phyloP scores from a whole-genome alignment of 2,113 vertebrate genomes.

The Promerops cafer region DNA sequence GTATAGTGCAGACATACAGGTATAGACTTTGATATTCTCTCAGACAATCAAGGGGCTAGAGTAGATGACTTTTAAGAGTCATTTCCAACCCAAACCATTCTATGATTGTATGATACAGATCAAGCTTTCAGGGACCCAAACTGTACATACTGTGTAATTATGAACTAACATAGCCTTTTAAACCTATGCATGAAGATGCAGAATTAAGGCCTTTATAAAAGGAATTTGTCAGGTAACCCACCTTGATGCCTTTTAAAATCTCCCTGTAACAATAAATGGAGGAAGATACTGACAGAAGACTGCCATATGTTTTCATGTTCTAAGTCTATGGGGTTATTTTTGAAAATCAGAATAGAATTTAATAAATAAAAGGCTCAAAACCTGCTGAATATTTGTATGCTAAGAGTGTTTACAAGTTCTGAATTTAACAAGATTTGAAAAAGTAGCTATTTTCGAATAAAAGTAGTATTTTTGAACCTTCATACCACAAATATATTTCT shows the following conservation, averaged over 20 bases:
- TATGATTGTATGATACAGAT: not conserved
- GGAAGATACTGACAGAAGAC: not conserved
- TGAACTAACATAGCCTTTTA: not conserved
- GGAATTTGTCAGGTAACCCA: accelerated
- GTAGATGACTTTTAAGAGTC: not conserved
- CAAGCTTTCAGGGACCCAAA: not conserved
- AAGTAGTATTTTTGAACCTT: not conserved
- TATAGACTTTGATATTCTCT: not conserved
- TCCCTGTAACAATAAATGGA: not conserved
- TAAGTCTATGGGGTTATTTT: not conserved
- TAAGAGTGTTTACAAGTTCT: not conserved
- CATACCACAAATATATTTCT: not conserved
- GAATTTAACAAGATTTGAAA: not conserved
- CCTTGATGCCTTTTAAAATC: not conserved
- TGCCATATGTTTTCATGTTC: not conserved
- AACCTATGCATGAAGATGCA: not conserved
- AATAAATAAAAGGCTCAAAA: not conserved
- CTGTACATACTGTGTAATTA: accelerated
- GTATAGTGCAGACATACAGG: not conserved
- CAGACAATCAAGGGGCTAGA: accelerated
- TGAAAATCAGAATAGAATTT: not conserved
- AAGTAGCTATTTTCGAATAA: too few relatives aligned
- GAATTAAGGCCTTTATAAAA: not conserved
- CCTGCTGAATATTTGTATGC: not conserved
- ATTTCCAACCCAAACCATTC: not conserved